phyloP scores from a whole-genome alignment of 2,113 vertebrate genomes.

The Oreamnos americanus region DNA sequence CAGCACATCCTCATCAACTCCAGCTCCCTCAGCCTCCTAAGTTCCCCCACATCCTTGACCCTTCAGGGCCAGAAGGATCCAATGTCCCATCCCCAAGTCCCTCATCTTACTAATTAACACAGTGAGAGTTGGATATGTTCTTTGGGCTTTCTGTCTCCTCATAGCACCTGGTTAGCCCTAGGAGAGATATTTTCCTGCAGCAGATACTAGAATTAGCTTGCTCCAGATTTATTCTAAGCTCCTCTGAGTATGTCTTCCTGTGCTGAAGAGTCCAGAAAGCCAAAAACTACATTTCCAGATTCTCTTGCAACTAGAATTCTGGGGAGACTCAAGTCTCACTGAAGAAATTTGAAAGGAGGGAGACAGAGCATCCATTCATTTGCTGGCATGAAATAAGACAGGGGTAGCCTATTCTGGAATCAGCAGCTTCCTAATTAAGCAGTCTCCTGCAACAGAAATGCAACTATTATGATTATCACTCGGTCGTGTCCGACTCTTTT shows the following conservation, averaged over 20 bases:
- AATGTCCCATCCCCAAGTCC: background rate
- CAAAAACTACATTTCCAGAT: background rate
- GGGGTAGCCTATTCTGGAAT: background rate
- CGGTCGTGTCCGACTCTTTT: too few species aligned
- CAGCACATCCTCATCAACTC: background rate
- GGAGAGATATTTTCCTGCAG: background rate
- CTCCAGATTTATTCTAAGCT: background rate
- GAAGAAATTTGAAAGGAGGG: background rate
- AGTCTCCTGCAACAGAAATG: background rate
- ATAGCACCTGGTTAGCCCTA: background rate
- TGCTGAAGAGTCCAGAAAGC: background rate
- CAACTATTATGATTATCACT: background rate
- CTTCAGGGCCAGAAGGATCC: background rate
- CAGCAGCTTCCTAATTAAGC: background rate
- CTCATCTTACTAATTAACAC: background rate
- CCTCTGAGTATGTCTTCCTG: background rate
- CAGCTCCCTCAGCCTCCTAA: background rate
- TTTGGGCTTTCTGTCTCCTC: background rate
- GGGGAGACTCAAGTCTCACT: background rate
- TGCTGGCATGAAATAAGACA: background rate
- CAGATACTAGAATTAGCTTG: background rate
- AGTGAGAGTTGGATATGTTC: background rate
- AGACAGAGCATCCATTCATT: background rate
- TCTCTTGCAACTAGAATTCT: background rate
- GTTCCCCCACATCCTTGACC: background rate